A percentile compares a stretch with the other conserved stretches of the same genome.
Conservation (phyloP, 2,888 invertebrate species). For the Apodemia duryi region DNA sequence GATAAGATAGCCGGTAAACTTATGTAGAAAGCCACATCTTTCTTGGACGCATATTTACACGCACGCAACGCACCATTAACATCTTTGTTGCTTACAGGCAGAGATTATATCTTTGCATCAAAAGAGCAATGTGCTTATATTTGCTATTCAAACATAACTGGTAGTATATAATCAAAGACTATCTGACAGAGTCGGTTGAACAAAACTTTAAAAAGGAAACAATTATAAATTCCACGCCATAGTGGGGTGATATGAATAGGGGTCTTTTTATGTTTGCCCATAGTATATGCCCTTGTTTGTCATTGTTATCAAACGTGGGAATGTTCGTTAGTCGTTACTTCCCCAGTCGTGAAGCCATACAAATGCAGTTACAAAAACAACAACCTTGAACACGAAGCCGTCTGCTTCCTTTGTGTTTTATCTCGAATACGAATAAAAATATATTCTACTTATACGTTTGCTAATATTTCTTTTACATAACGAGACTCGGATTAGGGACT, state of each 20-base stretch:
- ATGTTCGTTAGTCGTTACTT: conserved; percentile 34
- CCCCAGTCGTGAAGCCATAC: conserved; percentile 25
- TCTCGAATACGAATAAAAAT: neutral
- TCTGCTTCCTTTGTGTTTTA: conserved; percentile 18
- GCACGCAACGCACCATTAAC: no score
- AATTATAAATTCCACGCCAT: neutral
- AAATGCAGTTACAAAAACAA: conserved; percentile 17
- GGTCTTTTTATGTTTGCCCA: neutral
- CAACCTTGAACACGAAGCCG: conserved; percentile 23
- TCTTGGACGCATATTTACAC: no score
- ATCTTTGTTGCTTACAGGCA: no score
- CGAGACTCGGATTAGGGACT: no score
- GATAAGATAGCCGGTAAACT: no score
- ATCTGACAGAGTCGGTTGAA: no score
- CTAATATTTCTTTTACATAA: neutral
- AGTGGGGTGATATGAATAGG: neutral
- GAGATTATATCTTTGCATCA: no score
- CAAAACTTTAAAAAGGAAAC: neutral
- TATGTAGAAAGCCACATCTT: no score
- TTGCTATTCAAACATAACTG: no score
- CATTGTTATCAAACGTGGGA: conserved; percentile 28
- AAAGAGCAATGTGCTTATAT: no score
- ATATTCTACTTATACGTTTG: neutral
- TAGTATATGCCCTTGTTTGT: conserved; percentile 4
- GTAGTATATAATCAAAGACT: no score